A percentile compares a stretch with the other conserved stretches of the same genome.
Evolutionary conservation across 1,140 invertebrate species (phyloP).

Genomic region (Trachymyrmex septentrionalis): DNA sequence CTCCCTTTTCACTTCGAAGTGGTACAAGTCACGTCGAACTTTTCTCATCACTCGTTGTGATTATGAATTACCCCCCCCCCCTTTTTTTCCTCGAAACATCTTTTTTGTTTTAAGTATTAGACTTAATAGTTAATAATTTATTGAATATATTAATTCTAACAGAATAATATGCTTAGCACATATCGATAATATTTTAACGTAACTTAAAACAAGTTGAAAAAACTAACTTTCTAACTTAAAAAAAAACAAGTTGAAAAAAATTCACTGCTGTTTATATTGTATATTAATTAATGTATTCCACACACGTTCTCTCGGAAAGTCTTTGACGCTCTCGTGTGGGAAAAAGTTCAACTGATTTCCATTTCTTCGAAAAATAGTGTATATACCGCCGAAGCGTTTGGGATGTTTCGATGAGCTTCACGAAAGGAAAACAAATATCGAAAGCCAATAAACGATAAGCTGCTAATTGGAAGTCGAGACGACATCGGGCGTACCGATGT

Average conservation of each 20-base stretch:
- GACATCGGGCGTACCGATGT: conserved; percentile 73
- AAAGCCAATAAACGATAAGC: conserved; percentile 85
- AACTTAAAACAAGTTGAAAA: background rate
- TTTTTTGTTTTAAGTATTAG: background rate
- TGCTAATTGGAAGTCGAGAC: conserved; percentile 85
- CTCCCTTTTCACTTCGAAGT: conserved; percentile 53
- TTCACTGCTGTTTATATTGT: conserved; percentile 18
- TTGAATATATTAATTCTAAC: background rate
- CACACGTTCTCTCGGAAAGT: conserved; percentile 3
- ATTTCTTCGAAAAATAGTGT: conserved; percentile 54
- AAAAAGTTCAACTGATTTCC: conserved; percentile 63
- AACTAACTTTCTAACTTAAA: background rate
- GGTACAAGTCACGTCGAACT: conserved; percentile 33
- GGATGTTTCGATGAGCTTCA: conserved; percentile 59
- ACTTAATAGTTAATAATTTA: background rate
- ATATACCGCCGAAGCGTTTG: conserved; percentile 23
- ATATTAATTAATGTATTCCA: conserved; percentile 49
- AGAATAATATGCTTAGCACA: background rate
- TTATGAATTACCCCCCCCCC: conserved; percentile 24
- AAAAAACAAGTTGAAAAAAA: background rate
- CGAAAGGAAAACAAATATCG: conserved; percentile 81
- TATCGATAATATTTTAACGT: background rate
- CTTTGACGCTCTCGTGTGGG: conserved; percentile 16
- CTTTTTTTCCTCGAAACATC: background rate
- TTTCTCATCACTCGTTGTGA: conserved; percentile 43